A percentile compares a stretch with the other conserved stretches of the same genome.
phyloP scores from a whole-genome alignment of 2,888 invertebrate species.

The Mellilla xanthometata region DNA sequence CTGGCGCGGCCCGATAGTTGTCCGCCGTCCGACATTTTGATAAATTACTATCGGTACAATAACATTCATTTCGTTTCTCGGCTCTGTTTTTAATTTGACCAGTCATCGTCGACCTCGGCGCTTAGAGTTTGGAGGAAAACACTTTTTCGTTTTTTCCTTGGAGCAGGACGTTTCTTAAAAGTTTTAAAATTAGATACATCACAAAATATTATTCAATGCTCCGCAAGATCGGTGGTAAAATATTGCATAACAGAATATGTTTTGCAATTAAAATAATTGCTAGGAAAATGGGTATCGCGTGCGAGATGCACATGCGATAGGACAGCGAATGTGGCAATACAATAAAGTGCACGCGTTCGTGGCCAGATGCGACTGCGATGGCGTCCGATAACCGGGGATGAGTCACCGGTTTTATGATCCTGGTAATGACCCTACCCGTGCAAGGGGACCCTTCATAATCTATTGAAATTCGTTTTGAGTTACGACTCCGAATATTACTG shows the following conservation, averaged over 20 bases:
- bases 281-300: conserved; percentile 31
- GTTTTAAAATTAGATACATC: conserved; percentile 31
- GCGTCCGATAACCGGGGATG: conserved; percentile 46
- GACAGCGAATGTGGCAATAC: conserved; percentile 33
- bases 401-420: conserved; percentile 47
- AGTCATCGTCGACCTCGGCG: conserved; percentile 58
- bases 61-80: conserved; percentile 58
- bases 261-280: conserved; percentile 7
- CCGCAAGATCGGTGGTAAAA: neutral
- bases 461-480: conserved; percentile 19
- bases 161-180: conserved; percentile 42
- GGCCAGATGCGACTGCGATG: conserved; percentile 53
- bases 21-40: conserved; percentile 63
- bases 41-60: conserved; percentile 72
- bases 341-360: conserved; percentile 45
- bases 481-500: conserved; percentile 8
- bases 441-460: conserved; percentile 29
- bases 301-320: conserved; percentile 35
- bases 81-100: conserved; percentile 62
- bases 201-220: conserved; percentile 2
- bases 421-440: conserved; percentile 38
- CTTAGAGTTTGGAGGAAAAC: conserved; percentile 47
- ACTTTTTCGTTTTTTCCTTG: conserved; percentile 51
- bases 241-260: neutral
- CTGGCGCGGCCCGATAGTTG: conserved; percentile 42